Conservation (phyloP, 1,140 invertebrate species). For the Orius insidiosus region DNA sequence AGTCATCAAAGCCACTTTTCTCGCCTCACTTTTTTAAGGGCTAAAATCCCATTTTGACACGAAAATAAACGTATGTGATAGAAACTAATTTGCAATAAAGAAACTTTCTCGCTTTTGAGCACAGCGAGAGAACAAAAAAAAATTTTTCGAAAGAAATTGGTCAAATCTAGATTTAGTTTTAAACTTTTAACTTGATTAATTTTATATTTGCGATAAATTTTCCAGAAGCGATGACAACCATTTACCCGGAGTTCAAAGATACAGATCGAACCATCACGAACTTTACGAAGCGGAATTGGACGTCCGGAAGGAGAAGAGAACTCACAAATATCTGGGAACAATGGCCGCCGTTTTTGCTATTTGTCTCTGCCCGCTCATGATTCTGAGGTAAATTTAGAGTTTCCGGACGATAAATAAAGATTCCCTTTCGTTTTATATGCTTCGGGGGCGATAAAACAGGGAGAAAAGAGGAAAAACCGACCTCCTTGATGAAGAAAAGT, state of each 20-base stretch:
- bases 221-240: slow-evolving; percentile 4
- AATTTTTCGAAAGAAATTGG: too few species aligned
- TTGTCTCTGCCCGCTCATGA: slow-evolving; percentile 47
- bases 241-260: neutral
- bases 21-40: too few species aligned
- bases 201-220: neutral
- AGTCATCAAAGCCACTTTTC: too few species aligned
- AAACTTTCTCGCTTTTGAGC: too few species aligned
- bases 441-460: slow-evolving; percentile 4
- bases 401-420: neutral
- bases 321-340: slow-evolving; percentile 43
- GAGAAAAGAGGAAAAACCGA: neutral
- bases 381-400: slow-evolving; percentile 30
- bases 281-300: slow-evolving; percentile 42
- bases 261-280: slow-evolving; percentile 21
- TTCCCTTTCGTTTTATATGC: neutral
- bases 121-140: too few species aligned
- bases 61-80: too few species aligned
- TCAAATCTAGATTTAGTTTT: too few species aligned
- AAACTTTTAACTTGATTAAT: too few species aligned
- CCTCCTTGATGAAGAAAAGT: too few species aligned
- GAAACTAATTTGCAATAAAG: too few species aligned
- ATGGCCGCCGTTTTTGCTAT: slow-evolving; percentile 47
- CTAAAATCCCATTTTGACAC: too few species aligned
- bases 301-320: slow-evolving; percentile 41